phyloP scores from a whole-genome alignment of 2,113 vertebrate species.

The Clarias gariepinus region DNA sequence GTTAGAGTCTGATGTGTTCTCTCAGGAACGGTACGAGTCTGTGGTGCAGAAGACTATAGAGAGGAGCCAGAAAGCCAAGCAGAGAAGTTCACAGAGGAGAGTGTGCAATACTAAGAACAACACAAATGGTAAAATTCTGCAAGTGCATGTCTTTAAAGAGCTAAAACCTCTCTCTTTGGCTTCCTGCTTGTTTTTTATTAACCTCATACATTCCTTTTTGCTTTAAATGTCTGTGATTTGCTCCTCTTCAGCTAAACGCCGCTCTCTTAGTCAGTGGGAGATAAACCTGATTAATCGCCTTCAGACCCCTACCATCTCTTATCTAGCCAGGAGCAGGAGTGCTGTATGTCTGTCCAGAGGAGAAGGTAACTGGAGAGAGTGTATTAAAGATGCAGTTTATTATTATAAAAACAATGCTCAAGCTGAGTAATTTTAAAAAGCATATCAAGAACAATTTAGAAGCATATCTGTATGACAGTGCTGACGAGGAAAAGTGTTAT shows the following conservation, averaged over 20 bases:
- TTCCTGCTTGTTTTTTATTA: constrained; percentile 44
- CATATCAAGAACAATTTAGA: neutral
- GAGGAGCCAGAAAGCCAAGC: constrained; percentile 84
- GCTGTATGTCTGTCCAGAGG: constrained; percentile 86
- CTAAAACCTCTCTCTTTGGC: constrained; percentile 40
- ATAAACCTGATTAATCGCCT: constrained; percentile 91
- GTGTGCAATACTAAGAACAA: constrained; percentile 66
- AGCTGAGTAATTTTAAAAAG: neutral
- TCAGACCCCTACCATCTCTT: constrained; percentile 89
- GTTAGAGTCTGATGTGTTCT: constrained; percentile 28
- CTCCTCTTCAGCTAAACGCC: constrained; percentile 75
- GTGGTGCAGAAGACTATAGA: constrained; percentile 86
- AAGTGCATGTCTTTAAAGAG: constrained; percentile 31
- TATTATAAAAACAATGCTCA: neutral
- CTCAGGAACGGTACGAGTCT: constrained; percentile 85
- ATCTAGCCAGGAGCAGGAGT: constrained; percentile 93
- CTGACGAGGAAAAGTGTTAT: too few relatives aligned
- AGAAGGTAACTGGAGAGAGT: constrained; percentile 77
- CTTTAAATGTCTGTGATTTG: constrained; percentile 48
- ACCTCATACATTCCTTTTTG: constrained; percentile 49
- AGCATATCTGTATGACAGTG: neutral
- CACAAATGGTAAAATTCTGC: constrained; percentile 67
- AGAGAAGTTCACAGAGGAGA: constrained; percentile 80
- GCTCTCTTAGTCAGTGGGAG: constrained; percentile 90
- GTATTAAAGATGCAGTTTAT: constrained; percentile 26